Conservation (phyloP, 1,140 invertebrate genomes). For the Lasioglossum baleicum region DNA sequence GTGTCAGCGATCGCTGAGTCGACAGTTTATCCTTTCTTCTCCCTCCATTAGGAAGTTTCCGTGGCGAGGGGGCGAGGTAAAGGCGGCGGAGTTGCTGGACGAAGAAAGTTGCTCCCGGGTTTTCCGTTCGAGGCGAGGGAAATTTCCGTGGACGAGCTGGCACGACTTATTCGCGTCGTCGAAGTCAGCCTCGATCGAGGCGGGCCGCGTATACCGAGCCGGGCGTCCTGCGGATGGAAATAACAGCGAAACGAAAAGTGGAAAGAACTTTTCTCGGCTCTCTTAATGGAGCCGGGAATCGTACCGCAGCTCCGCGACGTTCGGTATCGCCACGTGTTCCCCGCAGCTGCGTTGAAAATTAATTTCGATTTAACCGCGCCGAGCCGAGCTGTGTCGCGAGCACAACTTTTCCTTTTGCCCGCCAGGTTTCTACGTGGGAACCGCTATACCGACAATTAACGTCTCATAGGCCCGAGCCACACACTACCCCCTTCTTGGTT, state of each 20-base stretch:
- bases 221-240: conserved; percentile 37
- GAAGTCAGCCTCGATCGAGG: conserved; percentile 14
- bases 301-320: conserved; percentile 18
- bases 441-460: no score
- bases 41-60: conserved; percentile 39
- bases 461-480: no score
- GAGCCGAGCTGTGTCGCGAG: not conserved
- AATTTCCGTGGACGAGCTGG: conserved; percentile 34
- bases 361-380: conserved; percentile 66
- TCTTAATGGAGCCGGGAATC: conserved; percentile 66
- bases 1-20: conserved; percentile 44
- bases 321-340: conserved; percentile 39
- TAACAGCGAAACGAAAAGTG: conserved; percentile 60
- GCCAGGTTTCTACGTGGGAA: no score
- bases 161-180: conserved; percentile 43
- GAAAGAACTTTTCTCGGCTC: conserved; percentile 60
- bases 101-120: conserved; percentile 12
- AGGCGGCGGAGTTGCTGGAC: not conserved
- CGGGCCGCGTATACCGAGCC: not conserved
- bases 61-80: not conserved
- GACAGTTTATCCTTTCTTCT: conserved; percentile 35
- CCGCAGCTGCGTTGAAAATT: conserved; percentile 71
- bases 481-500: no score
- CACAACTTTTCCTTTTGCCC: not conserved
- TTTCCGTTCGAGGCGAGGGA: conserved; percentile 8